These are phyloP conservation scores for Gryon sp. DNA, from an alignment of 1,140 invertebrate genomes.

Conservation along the genomic window DNA sequence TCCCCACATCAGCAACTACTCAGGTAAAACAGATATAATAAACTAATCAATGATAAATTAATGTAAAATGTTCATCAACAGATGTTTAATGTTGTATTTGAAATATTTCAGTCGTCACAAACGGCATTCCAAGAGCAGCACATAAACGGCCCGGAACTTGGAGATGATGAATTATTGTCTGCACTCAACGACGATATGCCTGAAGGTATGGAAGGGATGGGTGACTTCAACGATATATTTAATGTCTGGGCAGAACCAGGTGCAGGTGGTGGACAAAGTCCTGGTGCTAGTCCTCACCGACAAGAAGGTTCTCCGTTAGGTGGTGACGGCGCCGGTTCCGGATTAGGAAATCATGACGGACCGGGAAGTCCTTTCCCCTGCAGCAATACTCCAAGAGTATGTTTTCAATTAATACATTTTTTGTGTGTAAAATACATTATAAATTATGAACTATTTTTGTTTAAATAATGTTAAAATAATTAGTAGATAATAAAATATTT, in stretches of 20 bases:
- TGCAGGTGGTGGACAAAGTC: conserved; percentile 82
- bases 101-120: conserved; percentile 86
- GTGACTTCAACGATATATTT: conserved; percentile 86
- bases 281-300: conserved; percentile 82
- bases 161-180: conserved; percentile 87
- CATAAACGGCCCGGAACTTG: conserved; percentile 86
- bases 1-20: conserved; percentile 97
- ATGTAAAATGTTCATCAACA: no score
- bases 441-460: background rate
- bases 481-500: background rate
- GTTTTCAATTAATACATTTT: no score
- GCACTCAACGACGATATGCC: conserved; percentile 86
- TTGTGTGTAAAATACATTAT: no score
- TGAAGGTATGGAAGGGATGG: conserved; percentile 86
- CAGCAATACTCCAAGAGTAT: conserved; percentile 79
- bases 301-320: conserved; percentile 80
- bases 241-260: conserved; percentile 84
- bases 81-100: no score
- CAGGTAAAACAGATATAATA: no score
- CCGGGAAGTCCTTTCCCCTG: conserved; percentile 83
- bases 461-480: conserved; percentile 6
- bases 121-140: conserved; percentile 91
- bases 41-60: no score
- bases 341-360: conserved; percentile 78
- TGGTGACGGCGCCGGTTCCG: conserved; percentile 82